Evolutionary conservation across 2,888 invertebrate species (phyloP).

Genomic region (Microctonus hyperodae): DNA sequence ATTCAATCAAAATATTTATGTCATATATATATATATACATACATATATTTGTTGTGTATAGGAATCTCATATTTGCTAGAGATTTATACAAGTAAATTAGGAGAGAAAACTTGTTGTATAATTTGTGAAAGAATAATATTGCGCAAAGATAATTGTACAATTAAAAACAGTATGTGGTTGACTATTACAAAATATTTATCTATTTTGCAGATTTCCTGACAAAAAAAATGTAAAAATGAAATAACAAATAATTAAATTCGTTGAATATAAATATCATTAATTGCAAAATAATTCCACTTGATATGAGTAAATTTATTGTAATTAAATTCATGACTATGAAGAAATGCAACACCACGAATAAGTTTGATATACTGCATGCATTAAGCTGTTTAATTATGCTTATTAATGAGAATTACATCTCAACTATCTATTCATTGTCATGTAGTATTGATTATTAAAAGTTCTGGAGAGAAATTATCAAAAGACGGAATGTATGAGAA

Average conservation of each 20-base stretch:
- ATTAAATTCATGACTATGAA: background rate
- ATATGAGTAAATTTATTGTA: background rate
- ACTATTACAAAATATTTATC: background rate
- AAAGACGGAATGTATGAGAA: no score
- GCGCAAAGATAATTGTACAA: slow-evolving; percentile 31
- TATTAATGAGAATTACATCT: no score
- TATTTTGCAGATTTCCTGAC: background rate
- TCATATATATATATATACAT: slow-evolving; percentile 3
- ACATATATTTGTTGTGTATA: no score
- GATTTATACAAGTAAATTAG: background rate
- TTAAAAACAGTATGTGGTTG: slow-evolving; percentile 13
- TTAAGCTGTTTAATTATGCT: no score
- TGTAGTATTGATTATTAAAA: no score
- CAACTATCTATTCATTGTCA: no score
- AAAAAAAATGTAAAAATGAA: background rate
- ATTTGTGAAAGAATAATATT: slow-evolving; percentile 35
- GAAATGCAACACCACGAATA: no score
- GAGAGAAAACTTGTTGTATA: slow-evolving; percentile 36
- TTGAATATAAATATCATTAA: slow-evolving; percentile 10
- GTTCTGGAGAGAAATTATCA: no score
- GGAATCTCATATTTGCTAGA: no score
- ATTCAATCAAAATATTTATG: no score
- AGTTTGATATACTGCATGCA: no score
- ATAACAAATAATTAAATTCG: background rate
- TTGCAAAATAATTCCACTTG: background rate